Percentiles rank a stretch among this genome's conserved stretches.
These are phyloP conservation scores for Lottia gigantea DNA, from an alignment of 2,888 invertebrate species.

Conservation along the genomic window DNA sequence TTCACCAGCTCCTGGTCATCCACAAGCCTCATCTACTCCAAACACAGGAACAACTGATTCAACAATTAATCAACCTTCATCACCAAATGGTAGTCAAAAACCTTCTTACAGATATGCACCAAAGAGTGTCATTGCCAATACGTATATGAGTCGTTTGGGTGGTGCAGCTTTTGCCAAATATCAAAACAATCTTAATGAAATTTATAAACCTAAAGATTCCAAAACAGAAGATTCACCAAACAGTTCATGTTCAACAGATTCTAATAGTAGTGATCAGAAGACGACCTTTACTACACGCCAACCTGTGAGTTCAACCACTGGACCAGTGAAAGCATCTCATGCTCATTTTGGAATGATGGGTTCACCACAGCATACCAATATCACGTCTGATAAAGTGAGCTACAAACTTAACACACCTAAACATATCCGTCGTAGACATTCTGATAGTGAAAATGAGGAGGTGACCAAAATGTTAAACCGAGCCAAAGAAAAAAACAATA, in stretches of 20 bases:
- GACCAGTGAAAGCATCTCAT: slow-evolving; percentile 24
- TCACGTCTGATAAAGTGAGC: slow-evolving; percentile 61
- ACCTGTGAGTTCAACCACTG: neutral
- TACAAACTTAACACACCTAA: slow-evolving; percentile 61
- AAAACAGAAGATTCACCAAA: neutral
- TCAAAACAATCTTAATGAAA: slow-evolving; percentile 54
- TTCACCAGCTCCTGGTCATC: slow-evolving; percentile 16
- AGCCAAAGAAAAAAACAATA: slow-evolving; percentile 14
- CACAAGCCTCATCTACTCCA: slow-evolving; percentile 18
- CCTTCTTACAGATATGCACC: slow-evolving; percentile 61
- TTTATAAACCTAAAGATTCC: slow-evolving; percentile 45
- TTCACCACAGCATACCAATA: slow-evolving; percentile 54
- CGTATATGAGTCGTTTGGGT: slow-evolving; percentile 62
- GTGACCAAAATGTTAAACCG: slow-evolving; percentile 39
- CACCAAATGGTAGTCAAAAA: slow-evolving; percentile 32
- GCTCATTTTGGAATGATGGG: slow-evolving; percentile 43
- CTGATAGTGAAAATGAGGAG: slow-evolving; percentile 61
- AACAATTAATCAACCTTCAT: neutral
- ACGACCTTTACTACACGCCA: neutral
- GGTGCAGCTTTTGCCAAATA: slow-evolving; percentile 58
- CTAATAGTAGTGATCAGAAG: neutral
- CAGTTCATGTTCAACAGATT: neutral
- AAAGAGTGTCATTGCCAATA: slow-evolving; percentile 65
- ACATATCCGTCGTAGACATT: slow-evolving; percentile 58
- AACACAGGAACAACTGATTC: slow-evolving; percentile 8